Base-by-base conservation (phyloP, 2,888 invertebrate species). In the Erannis defoliaria region DNA sequence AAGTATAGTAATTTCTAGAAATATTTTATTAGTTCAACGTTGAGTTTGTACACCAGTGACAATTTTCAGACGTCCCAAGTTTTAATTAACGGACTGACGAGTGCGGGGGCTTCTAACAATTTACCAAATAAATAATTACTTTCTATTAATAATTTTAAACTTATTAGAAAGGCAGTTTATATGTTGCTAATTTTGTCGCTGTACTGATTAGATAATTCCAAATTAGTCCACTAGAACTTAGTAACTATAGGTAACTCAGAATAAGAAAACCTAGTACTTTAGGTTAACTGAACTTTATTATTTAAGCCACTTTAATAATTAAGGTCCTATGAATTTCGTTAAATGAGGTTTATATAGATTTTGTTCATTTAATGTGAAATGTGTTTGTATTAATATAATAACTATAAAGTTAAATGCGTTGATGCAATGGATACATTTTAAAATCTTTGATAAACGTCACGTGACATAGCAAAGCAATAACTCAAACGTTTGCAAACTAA, bases 401-500 rank as follows among this genome's bases (percentile, higher is more conserved):
- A 1, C 12, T 1, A 35, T 35, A 35, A 19, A 48, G 33, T 21
- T 35, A n/a, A 21, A 35, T 35, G 6, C 21, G n/a, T n/a, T n/a
- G n/a, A n/a, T n/a, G n/a, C 21, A 18, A 3, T 10, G 42, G 21
- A 42, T 21, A 42, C 42, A 42, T 42, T 42, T 42, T 18, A 26
- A 35, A n/a, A 14, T 35, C 2, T 35, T 9, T 3, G 35, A 6
- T 21, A 35, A 54, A 54, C 16, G 23, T 54, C 18, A 45, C 16
- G 35, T 23, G 45, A 23, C 35, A 23, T 35, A 54, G 33, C 33
- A 35, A 14, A 46, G 26, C 40, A 29, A 26, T 50, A 60, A 50
- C 42, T 55, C 60, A 54, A 60, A 55, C 37, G 49, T 50, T 53
- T 37, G 55, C 55, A 50, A 55, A 60, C 55, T 60, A 55, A 46